Conservation (phyloP, 2,888 invertebrate species). For the Lithosia quadra region DNA sequence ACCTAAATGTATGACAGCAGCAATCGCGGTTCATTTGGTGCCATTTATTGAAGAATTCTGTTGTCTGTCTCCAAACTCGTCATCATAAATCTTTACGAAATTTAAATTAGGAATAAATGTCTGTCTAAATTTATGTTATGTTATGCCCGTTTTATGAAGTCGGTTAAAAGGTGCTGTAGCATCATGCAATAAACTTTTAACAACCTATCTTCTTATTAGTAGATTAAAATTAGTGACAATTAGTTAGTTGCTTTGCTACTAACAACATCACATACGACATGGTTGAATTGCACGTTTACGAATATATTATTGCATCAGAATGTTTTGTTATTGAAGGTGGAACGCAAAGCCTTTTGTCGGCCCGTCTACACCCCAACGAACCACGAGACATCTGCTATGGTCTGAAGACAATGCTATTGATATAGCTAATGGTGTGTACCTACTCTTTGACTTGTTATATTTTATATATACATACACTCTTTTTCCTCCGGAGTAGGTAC, state of each 20-base stretch:
- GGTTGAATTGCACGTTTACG: not conserved
- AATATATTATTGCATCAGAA: not conserved
- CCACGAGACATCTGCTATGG: constrained; percentile 78
- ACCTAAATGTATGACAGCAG: no score
- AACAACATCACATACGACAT: not conserved
- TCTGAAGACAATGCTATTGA: constrained; percentile 68
- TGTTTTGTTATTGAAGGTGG: constrained; percentile 65
- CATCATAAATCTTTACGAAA: no score
- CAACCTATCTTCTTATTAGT: not conserved
- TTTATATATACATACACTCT: not conserved
- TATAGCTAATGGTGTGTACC: constrained; percentile 59
- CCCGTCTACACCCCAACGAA: constrained; percentile 64
- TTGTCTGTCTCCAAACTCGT: no score
- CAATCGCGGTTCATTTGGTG: no score
- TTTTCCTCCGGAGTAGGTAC: no score
- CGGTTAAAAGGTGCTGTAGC: not conserved
- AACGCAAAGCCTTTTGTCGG: constrained; percentile 71
- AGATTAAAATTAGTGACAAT: not conserved
- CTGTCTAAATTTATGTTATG: no score
- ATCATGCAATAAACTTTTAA: not conserved
- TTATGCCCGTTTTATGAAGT: no score
- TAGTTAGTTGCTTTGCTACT: no score
- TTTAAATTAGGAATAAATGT: no score
- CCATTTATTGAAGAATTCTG: no score
- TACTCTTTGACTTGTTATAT: not conserved